These are phyloP conservation scores for Masticophis lateralis DNA, from an alignment of 2,797 vertebrate genomes.

Conservation along the genomic window DNA sequence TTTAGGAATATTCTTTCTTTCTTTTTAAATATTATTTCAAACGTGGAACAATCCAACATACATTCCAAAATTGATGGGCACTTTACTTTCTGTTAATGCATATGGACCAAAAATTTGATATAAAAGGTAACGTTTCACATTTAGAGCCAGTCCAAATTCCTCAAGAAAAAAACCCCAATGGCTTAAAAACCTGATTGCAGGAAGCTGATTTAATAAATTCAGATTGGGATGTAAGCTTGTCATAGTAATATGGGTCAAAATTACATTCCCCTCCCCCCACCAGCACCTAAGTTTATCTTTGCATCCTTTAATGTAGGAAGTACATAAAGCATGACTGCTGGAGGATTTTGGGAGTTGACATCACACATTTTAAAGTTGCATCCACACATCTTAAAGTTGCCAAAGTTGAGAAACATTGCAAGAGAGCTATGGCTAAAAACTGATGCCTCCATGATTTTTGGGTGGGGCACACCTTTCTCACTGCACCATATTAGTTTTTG, in stretches of 20 bases:
- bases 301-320: neutral
- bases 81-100: neutral
- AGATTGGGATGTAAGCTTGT: neutral
- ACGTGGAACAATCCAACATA: neutral
- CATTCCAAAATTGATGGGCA: neutral
- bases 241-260: neutral
- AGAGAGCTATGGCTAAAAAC: neutral
- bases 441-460: neutral
- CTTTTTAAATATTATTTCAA: neutral
- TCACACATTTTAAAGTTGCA: neutral
- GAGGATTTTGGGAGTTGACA: neutral
- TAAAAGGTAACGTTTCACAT: neutral
- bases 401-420: neutral
- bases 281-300: neutral
- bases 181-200: neutral
- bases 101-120: neutral
- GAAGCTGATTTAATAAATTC: neutral
- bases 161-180: neutral
- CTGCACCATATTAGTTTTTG: neutral
- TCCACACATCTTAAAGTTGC: neutral
- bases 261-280: neutral
- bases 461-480: neutral
- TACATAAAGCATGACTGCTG: neutral
- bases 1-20: neutral
- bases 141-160: neutral